Evolutionary conservation across 1,140 invertebrate species (phyloP).

Genomic region (Trachymyrmex cornetzi): DNA sequence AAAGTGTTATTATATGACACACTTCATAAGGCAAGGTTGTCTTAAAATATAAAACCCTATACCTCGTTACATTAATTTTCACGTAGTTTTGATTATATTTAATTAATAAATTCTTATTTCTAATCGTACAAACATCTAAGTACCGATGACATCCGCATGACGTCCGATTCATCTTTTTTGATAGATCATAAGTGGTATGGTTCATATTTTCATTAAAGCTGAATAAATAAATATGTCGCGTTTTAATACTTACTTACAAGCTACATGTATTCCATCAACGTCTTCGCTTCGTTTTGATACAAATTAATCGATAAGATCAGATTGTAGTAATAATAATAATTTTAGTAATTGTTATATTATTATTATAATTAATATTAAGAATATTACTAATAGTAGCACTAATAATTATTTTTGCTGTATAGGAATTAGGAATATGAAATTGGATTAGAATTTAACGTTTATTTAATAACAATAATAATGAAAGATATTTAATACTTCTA

Average conservation of each 20-base stretch:
- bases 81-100: conserved; percentile 55
- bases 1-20: conserved; percentile 60
- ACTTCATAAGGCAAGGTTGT: conserved; percentile 37
- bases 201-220: conserved; percentile 73
- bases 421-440: neutral
- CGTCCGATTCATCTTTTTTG: conserved; percentile 21
- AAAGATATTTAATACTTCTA: neutral
- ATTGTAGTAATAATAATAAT: conserved; percentile 21
- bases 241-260: conserved; percentile 74
- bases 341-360: neutral
- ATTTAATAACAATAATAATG: conserved; percentile 4
- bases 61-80: conserved; percentile 53
- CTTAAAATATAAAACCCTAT: conserved; percentile 58
- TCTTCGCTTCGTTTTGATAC: neutral
- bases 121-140: conserved; percentile 37
- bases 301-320: neutral
- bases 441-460: neutral
- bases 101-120: conserved; percentile 40
- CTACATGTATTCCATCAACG: conserved; percentile 36
- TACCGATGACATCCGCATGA: conserved; percentile 37
- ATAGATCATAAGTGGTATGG: conserved; percentile 61
- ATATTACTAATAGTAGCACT: conserved; percentile 6
- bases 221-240: conserved; percentile 81
- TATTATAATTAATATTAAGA: neutral
- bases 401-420: conserved; percentile 4